phyloP scores from a whole-genome alignment of 2,797 vertebrate species.

The Chrosomus eos region DNA sequence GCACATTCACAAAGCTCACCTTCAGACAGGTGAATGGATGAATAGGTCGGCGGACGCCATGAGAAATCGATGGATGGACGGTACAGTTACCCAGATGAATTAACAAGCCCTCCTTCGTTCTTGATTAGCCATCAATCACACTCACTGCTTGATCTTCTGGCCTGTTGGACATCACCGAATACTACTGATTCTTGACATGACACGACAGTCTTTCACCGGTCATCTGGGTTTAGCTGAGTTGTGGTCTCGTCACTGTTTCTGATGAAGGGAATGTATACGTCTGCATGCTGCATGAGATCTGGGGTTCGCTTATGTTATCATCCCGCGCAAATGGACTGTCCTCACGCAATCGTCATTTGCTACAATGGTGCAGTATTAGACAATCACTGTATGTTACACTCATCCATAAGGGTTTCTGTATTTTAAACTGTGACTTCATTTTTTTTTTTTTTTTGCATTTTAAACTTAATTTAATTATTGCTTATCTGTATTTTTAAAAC shows the following conservation, averaged over 20 bases:
- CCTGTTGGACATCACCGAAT: slow-evolving; percentile 1
- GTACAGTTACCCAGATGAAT: slow-evolving; percentile 6
- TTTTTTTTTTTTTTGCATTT: slow-evolving; percentile 24
- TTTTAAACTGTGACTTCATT: slow-evolving; percentile 60
- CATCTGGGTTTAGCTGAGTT: slow-evolving; percentile 1
- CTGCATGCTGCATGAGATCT: slow-evolving; percentile 68
- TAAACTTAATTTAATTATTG: slow-evolving; percentile 31
- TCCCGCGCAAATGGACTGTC: slow-evolving; percentile 32
- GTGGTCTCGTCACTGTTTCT: slow-evolving; percentile 38
- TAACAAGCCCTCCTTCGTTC: slow-evolving; percentile 18
- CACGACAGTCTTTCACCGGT: slow-evolving; percentile 23
- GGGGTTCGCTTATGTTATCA: slow-evolving; percentile 30
- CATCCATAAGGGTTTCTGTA: slow-evolving; percentile 16
- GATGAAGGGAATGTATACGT: slow-evolving; percentile 59
- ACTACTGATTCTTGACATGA: slow-evolving; percentile 2
- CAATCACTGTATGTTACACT: slow-evolving; percentile 62
- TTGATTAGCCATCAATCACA: slow-evolving; percentile 13
- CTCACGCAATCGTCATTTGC: slow-evolving; percentile 8
- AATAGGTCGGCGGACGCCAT: background rate
- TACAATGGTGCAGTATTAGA: slow-evolving; percentile 64
- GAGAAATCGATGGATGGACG: slow-evolving; percentile 5
- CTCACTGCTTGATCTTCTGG: slow-evolving; percentile 10
- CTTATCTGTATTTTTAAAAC: slow-evolving; percentile 41
- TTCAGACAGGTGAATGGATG: slow-evolving; percentile 14
- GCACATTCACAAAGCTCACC: slow-evolving; percentile 27